phyloP scores from a whole-genome alignment of 2,797 vertebrate genomes.

The Liparis tanakae region DNA sequence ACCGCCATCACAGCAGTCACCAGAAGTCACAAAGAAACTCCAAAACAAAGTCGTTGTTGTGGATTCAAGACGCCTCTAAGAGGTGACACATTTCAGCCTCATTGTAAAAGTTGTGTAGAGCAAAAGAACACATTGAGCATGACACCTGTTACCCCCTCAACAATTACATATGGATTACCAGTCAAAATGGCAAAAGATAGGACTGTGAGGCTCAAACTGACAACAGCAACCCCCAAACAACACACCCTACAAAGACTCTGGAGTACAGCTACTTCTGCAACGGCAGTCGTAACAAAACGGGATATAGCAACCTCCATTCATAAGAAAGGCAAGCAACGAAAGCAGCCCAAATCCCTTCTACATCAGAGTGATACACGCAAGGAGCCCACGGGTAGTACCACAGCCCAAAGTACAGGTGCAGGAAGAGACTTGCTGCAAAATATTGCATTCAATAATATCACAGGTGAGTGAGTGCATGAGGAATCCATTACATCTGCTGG shows the following conservation, averaged over 20 bases:
- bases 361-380: constrained; percentile 7
- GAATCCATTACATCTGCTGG: neutral
- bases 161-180: neutral
- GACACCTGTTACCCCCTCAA: constrained; percentile 11
- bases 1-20: neutral
- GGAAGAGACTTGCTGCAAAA: constrained; percentile 26
- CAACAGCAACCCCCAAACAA: constrained; percentile 9
- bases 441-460: constrained; percentile 19
- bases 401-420: neutral
- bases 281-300: neutral
- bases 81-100: constrained; percentile 29
- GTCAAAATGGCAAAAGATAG: neutral
- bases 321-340: neutral
- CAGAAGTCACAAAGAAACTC: constrained; percentile 16
- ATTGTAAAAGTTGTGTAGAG: constrained; percentile 42
- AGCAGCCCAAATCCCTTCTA: constrained; percentile 10
- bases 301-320: constrained; percentile 1
- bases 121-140: neutral
- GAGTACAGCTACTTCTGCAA: constrained; percentile 18
- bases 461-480: constrained; percentile 56
- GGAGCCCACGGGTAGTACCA: neutral
- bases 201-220: constrained; percentile 8
- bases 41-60: constrained; percentile 42
- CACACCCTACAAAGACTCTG: neutral
- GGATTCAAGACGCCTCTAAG: constrained; percentile 16